These are phyloP conservation scores for Notothenia coriiceps DNA, from an alignment of 2,113 vertebrate species.

Conservation along the genomic window DNA sequence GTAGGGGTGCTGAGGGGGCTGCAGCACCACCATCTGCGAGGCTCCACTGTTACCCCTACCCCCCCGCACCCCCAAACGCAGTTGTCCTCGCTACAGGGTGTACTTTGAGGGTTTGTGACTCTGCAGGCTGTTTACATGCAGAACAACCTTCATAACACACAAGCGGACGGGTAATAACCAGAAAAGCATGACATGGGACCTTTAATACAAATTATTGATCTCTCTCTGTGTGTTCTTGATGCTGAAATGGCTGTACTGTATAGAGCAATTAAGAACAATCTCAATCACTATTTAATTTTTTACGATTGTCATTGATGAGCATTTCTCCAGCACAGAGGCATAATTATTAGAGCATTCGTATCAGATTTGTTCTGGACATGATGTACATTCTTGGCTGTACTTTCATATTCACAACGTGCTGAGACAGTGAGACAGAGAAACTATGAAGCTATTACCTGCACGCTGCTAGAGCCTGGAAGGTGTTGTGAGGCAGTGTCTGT, in stretches of 20 bases:
- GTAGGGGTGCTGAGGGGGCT: too few species aligned
- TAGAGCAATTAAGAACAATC: slow-evolving; percentile 23
- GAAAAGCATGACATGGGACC: too few species aligned
- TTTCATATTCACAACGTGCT: slow-evolving; percentile 56
- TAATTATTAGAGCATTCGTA: slow-evolving; percentile 24
- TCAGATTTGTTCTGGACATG: slow-evolving; percentile 28
- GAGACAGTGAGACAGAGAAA: slow-evolving; percentile 27
- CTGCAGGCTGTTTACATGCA: too few species aligned
- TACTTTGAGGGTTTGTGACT: too few species aligned
- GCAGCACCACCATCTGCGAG: too few species aligned
- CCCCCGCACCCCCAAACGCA: too few species aligned
- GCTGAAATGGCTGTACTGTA: slow-evolving; percentile 9
- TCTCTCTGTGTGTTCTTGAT: slow-evolving; percentile 29
- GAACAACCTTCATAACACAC: too few species aligned
- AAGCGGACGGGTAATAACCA: too few species aligned
- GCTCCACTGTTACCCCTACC: too few species aligned
- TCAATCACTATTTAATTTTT: slow-evolving; percentile 29
- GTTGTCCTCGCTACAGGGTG: too few species aligned
- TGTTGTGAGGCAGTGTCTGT: slow-evolving; percentile 58
- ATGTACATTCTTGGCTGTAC: slow-evolving; percentile 30
- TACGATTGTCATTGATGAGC: slow-evolving; percentile 22
- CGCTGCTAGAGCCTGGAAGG: slow-evolving; percentile 42
- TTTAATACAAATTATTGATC: slow-evolving; percentile 57
- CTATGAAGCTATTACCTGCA: slow-evolving; percentile 72
- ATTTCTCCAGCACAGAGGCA: slow-evolving; percentile 1